phyloP scores from a whole-genome alignment of 2,113 vertebrate species.

The Mellivora capensis region DNA sequence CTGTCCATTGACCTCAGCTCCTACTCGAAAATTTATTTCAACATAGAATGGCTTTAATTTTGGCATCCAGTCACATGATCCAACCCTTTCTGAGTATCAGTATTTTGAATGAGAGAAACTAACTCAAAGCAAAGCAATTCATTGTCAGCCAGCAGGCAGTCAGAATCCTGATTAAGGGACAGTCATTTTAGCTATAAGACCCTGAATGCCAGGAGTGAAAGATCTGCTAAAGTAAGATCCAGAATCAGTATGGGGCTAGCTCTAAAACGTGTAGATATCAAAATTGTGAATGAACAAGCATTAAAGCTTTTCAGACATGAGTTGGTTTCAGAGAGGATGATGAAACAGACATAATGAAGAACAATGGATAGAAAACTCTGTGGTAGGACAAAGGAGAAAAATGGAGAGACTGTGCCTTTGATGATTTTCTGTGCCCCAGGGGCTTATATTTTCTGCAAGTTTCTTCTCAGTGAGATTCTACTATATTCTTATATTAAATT shows the following conservation, averaged over 20 bases:
- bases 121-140: constrained; percentile 7
- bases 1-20: neutral
- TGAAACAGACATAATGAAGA: neutral
- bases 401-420: neutral
- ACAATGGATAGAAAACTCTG: neutral
- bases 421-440: neutral
- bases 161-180: neutral
- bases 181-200: neutral
- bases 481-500: neutral
- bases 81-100: neutral
- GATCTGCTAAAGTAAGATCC: neutral
- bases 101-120: constrained; percentile 10
- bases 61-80: neutral
- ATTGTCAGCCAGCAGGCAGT: neutral
- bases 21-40: constrained; percentile 27
- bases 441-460: neutral
- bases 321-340: neutral
- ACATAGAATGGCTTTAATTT: constrained; percentile 18
- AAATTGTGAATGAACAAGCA: neutral
- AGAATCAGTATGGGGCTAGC: neutral
- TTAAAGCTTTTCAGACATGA: neutral
- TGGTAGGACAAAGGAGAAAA: constrained; percentile 18
- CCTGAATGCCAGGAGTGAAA: neutral
- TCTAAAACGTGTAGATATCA: neutral
- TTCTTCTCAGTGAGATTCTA: neutral